phyloP scores from a whole-genome alignment of 2,113 vertebrate species.

The Gymnorhina tibicen region DNA sequence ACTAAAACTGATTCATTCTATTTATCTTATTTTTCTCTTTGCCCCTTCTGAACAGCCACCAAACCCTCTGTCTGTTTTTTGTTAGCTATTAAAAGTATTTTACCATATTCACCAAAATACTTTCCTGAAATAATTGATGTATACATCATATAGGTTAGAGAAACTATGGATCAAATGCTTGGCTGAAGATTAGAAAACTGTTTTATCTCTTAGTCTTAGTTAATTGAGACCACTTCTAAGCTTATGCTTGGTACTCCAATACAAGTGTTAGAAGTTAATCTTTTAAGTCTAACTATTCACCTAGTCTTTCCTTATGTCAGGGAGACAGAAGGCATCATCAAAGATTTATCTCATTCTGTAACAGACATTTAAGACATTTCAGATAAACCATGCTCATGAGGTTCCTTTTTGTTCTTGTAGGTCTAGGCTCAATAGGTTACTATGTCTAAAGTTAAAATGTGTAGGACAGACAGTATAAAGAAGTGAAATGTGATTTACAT shows the following conservation, averaged over 20 bases:
- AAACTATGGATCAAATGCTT: background rate
- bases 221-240: background rate
- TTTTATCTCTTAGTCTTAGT: background rate
- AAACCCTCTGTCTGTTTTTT: background rate
- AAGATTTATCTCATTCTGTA: background rate
- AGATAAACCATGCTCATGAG: background rate
- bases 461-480: background rate
- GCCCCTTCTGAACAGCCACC: background rate
- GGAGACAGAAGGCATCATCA: background rate
- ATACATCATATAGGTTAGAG: background rate
- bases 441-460: background rate
- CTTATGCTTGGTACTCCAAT: background rate
- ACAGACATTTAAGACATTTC: background rate
- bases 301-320: background rate
- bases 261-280: slow-evolving; percentile 25
- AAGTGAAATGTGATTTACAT: background rate
- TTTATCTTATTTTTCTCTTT: background rate
- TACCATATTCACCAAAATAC: background rate
- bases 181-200: background rate
- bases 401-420: background rate
- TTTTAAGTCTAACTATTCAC: slow-evolving; percentile 10
- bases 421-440: background rate
- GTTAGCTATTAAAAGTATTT: background rate
- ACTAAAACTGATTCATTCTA: background rate
- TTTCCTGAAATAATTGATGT: background rate